Evolutionary conservation across 2,888 invertebrate species (phyloP), one percentile per base, ranked within the genome.

Genomic region (Mechanitis messenoides): DNA sequence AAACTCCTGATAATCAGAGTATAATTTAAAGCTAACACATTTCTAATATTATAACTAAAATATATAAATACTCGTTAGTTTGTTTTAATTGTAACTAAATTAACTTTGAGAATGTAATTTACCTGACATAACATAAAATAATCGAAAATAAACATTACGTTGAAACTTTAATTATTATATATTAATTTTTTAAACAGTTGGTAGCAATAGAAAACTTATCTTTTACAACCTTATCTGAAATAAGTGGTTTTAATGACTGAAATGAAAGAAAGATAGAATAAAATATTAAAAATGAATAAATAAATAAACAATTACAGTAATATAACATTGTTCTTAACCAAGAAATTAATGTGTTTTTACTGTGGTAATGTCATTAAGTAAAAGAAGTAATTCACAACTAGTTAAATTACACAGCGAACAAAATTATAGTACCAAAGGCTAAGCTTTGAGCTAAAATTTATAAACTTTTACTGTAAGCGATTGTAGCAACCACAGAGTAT

Each of bases 401-500:
- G 50, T 50, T 50, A 50, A 50, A 50, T 31, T 50, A 31, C 50
- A 50, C 50, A 50, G 7, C 50, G 50, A 50, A 50, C 50, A 28
- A n/a, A 50, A 50, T 50, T 50, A 50, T 50, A 31, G 31, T 31
- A 50, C 31, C 50, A 50, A 50, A 50, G 50, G 50, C 50, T 50
- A 50, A 50, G 50, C 50, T 50, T 50, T 50, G 50, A 50, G 50
- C 50, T 31, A 31, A 50, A 50, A 50, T 28, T 50, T 50, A 50
- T 31, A 50, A 50, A 50, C 50, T 50, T 50, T 50, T 50, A 50
- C 50, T 50, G 50, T 31, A 50, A 50, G 50, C 50, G 50, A 50
- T 50, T 50, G 50, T 50, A 28, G 50, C 31, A 50, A 50, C 9
- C 31, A 31, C 50, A 50, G 50, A 50, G 50, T 31, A 50, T 50